Evolutionary conservation across 2,113 vertebrate genomes (phyloP).

Genomic region (Aplodontia rufa): DNA sequence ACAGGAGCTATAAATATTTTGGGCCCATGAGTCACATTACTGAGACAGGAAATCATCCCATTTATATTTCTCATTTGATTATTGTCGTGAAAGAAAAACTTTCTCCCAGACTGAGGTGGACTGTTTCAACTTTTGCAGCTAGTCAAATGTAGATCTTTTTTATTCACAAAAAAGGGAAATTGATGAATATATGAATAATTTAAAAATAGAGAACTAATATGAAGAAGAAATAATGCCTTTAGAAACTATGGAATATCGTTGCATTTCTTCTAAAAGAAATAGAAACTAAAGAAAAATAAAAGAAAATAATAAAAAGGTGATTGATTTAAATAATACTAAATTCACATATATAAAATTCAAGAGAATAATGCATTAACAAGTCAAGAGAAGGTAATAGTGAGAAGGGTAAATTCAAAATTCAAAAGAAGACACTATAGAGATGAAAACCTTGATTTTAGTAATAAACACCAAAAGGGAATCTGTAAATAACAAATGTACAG

Average conservation of each 20-base stretch:
- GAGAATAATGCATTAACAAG: not conserved
- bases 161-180: not conserved
- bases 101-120: not conserved
- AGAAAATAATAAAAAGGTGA: not conserved
- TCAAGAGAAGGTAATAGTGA: not conserved
- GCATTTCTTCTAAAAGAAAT: not conserved
- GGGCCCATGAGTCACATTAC: constrained; percentile 49
- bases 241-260: not conserved
- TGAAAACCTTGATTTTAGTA: not conserved
- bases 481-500: not conserved
- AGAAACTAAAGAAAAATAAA: not conserved
- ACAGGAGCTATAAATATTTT: constrained; percentile 43
- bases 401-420: not conserved
- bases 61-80: constrained; percentile 11
- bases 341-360: constrained; percentile 17
- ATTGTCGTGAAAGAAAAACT: not conserved
- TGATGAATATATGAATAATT: constrained; percentile 12
- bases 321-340: not conserved
- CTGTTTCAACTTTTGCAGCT: not conserved
- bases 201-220: not conserved
- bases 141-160: not conserved
- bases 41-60: not conserved
- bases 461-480: not conserved
- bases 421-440: not conserved
- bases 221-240: not conserved